Evolutionary conservation across 1,140 invertebrate species (phyloP).

Genomic region (Tribolium castaneum): DNA sequence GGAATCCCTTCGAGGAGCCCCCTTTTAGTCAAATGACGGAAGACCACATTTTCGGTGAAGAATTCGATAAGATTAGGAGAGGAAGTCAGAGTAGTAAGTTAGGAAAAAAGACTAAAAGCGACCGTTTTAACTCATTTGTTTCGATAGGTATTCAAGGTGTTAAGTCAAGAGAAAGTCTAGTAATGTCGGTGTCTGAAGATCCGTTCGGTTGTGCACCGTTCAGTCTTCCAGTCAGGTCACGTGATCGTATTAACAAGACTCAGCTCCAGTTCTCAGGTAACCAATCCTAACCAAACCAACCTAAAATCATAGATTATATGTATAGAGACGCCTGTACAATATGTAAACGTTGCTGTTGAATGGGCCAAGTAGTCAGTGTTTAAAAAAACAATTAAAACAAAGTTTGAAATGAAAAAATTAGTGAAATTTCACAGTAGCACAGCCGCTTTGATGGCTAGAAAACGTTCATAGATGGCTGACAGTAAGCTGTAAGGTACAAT

Average conservation of each 20-base stretch:
- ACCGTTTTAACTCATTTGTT: slow-evolving; percentile 64
- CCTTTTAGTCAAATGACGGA: slow-evolving; percentile 83
- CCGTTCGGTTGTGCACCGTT: slow-evolving; percentile 87
- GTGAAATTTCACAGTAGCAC: not conserved
- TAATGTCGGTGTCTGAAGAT: slow-evolving; percentile 81
- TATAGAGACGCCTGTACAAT: slow-evolving; percentile 4
- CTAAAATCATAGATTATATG: not conserved
- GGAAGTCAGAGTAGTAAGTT: slow-evolving; percentile 82
- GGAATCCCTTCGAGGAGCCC: slow-evolving; percentile 84
- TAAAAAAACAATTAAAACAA: not conserved
- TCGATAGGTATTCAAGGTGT: slow-evolving; percentile 76
- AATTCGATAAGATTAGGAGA: slow-evolving; percentile 86
- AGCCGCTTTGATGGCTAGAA: too few relatives aligned
- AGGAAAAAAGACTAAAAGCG: not conserved
- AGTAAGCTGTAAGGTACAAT: too few relatives aligned
- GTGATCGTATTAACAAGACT: slow-evolving; percentile 57
- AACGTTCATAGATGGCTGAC: too few relatives aligned
- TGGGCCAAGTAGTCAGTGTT: slow-evolving; percentile 28
- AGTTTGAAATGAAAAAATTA: not conserved
- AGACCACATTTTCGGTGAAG: slow-evolving; percentile 87
- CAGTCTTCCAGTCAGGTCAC: slow-evolving; percentile 70
- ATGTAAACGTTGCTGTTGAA: slow-evolving; percentile 20
- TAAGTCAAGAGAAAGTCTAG: slow-evolving; percentile 80
- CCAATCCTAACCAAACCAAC: slow-evolving; percentile 51
- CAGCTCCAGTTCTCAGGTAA: slow-evolving; percentile 62